These are phyloP conservation scores for Grallaria varia DNA, from an alignment of 2,113 vertebrate genomes.

Conservation along the genomic window DNA sequence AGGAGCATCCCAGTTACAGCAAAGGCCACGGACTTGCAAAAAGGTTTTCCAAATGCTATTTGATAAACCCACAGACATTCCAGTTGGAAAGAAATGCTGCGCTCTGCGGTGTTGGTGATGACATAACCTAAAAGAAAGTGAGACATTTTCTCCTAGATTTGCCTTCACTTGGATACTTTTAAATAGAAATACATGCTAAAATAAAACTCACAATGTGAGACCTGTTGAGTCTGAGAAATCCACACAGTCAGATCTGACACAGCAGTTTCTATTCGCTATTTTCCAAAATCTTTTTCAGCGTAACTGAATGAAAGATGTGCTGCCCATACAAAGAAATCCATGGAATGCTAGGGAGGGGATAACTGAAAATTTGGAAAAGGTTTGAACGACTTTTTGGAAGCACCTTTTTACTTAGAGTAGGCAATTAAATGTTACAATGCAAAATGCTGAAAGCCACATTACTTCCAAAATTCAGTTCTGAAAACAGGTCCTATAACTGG, in stretches of 20 bases:
- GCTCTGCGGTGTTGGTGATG: neutral
- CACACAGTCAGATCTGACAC: neutral
- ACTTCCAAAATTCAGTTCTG: neutral
- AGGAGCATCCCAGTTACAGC: neutral
- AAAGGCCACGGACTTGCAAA: neutral
- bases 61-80: neutral
- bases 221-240: neutral
- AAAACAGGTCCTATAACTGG: neutral
- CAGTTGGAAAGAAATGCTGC: neutral
- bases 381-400: neutral
- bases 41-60: neutral
- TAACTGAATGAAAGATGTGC: neutral
- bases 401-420: neutral
- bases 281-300: neutral
- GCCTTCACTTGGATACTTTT: neutral
- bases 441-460: neutral
- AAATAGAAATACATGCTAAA: neutral
- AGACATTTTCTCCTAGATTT: neutral
- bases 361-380: neutral
- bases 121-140: neutral
- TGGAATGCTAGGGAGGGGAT: neutral
- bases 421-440: neutral
- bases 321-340: neutral
- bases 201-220: neutral
- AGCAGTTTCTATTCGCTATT: neutral